A percentile compares a stretch with the other conserved stretches of the same genome.
phyloP scores from a whole-genome alignment of 2,888 invertebrate species.

The Eurytoma adleriae region DNA sequence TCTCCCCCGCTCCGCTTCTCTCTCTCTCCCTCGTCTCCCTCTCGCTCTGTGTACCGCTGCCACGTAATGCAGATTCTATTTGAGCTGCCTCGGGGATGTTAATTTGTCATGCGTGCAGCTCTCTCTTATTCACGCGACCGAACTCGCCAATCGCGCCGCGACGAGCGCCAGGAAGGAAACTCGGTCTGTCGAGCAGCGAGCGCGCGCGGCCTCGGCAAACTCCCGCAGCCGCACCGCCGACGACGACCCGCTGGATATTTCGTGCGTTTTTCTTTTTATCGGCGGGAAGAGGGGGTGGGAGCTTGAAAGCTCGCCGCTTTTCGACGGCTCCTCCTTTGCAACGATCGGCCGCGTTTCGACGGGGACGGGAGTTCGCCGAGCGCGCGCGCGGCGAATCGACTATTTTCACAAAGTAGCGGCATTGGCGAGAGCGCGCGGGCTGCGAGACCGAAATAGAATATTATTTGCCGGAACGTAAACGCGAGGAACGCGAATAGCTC shows the following conservation, averaged over 20 bases:
- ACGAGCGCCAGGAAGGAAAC: slow-evolving; percentile 40
- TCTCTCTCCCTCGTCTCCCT: slow-evolving; percentile 42
- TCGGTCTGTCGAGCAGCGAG: slow-evolving; percentile 59
- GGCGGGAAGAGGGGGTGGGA: too few relatives aligned
- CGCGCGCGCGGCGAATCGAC: not conserved
- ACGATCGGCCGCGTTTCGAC: not conserved
- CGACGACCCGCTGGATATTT: slow-evolving; percentile 1
- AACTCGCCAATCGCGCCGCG: slow-evolving; percentile 38
- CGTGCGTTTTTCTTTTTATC: slow-evolving; percentile 1
- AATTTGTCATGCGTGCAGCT: slow-evolving; percentile 62
- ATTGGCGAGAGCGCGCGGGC: not conserved
- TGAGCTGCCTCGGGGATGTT: slow-evolving; percentile 75
- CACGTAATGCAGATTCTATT: slow-evolving; percentile 74
- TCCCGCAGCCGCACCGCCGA: slow-evolving; percentile 60
- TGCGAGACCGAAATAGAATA: not conserved
- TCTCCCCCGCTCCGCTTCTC: not conserved
- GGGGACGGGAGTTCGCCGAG: not conserved
- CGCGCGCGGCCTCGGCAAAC: slow-evolving; percentile 44
- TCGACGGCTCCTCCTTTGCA: not conserved
- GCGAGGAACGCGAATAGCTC: too few relatives aligned
- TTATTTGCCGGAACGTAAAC: too few relatives aligned
- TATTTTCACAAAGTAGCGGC: too few relatives aligned
- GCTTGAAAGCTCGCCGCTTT: not conserved
- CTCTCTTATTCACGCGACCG: slow-evolving; percentile 53
- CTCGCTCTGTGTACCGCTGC: slow-evolving; percentile 67